phyloP scores from a whole-genome alignment of 1,140 invertebrate species.

The Calephelis virginiensis region DNA sequence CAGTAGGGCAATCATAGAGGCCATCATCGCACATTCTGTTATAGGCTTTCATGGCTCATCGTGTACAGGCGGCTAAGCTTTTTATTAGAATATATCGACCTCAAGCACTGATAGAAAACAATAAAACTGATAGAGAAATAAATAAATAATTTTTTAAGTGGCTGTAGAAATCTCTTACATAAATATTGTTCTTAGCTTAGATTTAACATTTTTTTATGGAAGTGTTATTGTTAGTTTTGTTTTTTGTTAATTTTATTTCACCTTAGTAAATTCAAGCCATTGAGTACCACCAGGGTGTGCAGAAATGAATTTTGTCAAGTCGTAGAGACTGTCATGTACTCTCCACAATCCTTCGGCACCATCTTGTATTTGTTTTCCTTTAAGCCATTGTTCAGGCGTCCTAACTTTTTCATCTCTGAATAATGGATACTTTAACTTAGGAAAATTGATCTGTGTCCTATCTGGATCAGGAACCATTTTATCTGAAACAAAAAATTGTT shows the following conservation, averaged over 20 bases:
- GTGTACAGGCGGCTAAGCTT: no score
- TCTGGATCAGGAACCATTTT: constrained; percentile 53
- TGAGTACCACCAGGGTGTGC: constrained; percentile 88
- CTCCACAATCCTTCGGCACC: constrained; percentile 89
- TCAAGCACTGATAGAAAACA: no score
- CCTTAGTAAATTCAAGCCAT: constrained; percentile 85
- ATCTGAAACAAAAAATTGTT: constrained; percentile 1
- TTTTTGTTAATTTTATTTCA: constrained; percentile 35
- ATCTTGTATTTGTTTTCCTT: constrained; percentile 83
- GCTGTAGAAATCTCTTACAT: no score
- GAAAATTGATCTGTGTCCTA: constrained; percentile 52
- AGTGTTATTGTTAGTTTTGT: no score
- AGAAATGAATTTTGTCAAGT: constrained; percentile 83
- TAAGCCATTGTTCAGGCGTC: constrained; percentile 78
- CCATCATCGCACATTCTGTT: no score
- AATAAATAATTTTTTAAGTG: no score
- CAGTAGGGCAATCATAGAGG: no score
- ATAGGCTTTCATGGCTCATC: no score
- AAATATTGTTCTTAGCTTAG: no score
- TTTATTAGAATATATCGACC: no score
- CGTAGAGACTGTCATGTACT: constrained; percentile 87
- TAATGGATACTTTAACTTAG: constrained; percentile 56
- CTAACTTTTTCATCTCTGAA: constrained; percentile 57
- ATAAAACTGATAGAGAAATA: no score
- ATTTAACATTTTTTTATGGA: no score